Evolutionary conservation across 2,113 vertebrate species (phyloP).

Genomic region (Globicephala melas): DNA sequence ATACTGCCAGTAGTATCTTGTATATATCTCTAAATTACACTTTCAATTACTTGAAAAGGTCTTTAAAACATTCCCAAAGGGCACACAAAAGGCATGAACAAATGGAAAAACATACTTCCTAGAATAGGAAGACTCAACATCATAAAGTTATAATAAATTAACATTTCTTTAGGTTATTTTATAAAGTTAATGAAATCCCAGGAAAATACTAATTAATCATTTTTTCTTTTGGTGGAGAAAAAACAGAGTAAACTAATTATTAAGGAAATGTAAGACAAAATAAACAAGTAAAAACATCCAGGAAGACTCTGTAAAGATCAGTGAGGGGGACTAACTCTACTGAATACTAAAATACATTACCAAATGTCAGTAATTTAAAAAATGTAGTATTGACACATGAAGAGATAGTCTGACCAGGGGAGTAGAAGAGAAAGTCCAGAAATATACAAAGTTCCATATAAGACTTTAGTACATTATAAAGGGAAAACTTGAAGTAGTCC

Average conservation of each 20-base stretch:
- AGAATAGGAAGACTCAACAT: neutral
- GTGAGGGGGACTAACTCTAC: neutral
- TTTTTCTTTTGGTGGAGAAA: neutral
- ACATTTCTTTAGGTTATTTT: neutral
- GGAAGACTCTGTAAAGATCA: neutral
- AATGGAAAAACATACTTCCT: neutral
- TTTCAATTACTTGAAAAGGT: neutral
- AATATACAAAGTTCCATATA: neutral
- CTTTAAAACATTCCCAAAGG: neutral
- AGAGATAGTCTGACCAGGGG: neutral
- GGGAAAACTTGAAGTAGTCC: neutral
- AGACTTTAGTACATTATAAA: neutral
- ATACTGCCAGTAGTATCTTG: neutral
- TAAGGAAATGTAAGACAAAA: neutral
- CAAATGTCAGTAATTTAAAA: neutral
- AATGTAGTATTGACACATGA: neutral
- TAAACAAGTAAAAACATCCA: neutral
- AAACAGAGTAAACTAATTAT: neutral
- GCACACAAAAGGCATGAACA: neutral
- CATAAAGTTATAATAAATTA: neutral
- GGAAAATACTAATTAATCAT: neutral
- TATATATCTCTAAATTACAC: neutral
- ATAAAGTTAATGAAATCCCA: neutral
- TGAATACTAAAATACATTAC: neutral
- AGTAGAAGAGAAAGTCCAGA: neutral